Evolutionary conservation across 2,797 vertebrate species (phyloP).

Genomic region (Columba guinea): DNA sequence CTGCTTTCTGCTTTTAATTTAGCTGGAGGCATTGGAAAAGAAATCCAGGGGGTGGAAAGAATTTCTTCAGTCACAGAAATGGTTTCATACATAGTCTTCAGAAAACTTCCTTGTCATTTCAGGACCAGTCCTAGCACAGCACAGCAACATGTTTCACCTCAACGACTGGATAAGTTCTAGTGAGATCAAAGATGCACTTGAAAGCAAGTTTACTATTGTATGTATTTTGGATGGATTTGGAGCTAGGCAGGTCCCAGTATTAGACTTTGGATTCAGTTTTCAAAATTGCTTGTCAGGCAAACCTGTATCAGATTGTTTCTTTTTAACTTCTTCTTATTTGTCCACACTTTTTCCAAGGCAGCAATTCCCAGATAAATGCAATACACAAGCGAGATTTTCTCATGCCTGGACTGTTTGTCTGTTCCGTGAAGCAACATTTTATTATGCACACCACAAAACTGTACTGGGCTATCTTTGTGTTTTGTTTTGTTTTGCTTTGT

Average conservation of each 20-base stretch:
- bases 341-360: background rate
- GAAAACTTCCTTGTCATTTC: background rate
- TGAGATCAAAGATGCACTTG: background rate
- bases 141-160: background rate
- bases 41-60: constrained; percentile 5
- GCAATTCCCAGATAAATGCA: background rate
- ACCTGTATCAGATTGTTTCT: background rate
- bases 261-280: background rate
- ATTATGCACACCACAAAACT: background rate
- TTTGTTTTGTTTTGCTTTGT: background rate
- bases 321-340: background rate
- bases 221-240: background rate
- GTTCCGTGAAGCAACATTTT: background rate
- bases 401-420: background rate
- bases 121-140: background rate
- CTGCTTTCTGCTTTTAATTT: constrained; percentile 46
- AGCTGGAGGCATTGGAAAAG: constrained; percentile 51
- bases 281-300: background rate
- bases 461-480: background rate
- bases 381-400: accelerated
- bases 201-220: accelerated
- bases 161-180: accelerated
- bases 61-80: background rate
- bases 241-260: background rate
- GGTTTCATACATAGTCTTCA: background rate